Evolutionary conservation across 2,888 invertebrate genomes (phyloP).

Genomic region (Lepidocyrtinus sp.): DNA sequence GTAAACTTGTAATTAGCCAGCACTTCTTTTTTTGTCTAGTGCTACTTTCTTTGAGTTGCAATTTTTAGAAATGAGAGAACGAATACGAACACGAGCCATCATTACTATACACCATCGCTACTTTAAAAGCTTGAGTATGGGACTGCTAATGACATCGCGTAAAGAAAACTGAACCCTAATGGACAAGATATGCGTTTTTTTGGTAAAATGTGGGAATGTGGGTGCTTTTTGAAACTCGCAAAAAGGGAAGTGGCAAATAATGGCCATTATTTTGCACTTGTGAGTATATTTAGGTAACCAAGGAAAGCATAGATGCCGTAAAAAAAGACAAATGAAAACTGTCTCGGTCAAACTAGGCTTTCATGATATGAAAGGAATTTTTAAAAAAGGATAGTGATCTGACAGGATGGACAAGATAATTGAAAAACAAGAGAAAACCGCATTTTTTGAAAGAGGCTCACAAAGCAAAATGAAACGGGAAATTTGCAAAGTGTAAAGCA

Average conservation of each 20-base stretch:
- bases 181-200: too few relatives aligned
- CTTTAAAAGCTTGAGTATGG: conserved; percentile 25
- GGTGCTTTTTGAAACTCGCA: conserved; percentile 39
- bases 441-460: conserved; percentile 25
- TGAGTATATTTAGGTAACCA: too few relatives aligned
- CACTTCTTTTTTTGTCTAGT: conserved; percentile 34
- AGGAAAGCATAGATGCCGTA: neutral
- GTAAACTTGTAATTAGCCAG: conserved; percentile 51
- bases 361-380: too few relatives aligned
- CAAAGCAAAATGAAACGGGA: conserved; percentile 3
- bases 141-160: conserved; percentile 48
- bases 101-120: neutral
- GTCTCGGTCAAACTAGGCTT: conserved; percentile 17
- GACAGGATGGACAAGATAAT: neutral
- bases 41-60: conserved; percentile 24
- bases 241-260: conserved; percentile 24
- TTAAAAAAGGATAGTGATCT: neutral
- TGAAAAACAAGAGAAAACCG: neutral
- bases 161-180: conserved; percentile 39
- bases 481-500: neutral
- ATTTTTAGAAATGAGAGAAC: conserved; percentile 14
- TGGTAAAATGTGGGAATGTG: conserved; percentile 23
- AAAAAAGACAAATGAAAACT: conserved; percentile 29
- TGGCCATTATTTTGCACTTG: too few relatives aligned
- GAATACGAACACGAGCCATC: neutral